Percentiles rank a stretch among this genome's conserved stretches.
phyloP scores from a whole-genome alignment of 2,113 vertebrate species.

The Chaetodon trifascialis region DNA sequence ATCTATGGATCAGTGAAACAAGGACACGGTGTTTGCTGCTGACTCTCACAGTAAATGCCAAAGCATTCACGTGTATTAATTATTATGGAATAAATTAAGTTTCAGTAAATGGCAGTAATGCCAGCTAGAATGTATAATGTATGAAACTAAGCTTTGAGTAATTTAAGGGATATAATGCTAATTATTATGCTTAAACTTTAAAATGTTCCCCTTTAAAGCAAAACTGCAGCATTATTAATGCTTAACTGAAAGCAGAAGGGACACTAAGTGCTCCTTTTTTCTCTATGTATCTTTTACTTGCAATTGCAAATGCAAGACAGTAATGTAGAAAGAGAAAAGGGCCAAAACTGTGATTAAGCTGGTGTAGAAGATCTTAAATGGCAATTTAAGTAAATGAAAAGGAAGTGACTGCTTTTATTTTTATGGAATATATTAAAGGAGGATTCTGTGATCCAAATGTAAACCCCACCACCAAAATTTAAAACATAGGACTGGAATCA shows the following conservation, averaged over 20 bases:
- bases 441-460: neutral
- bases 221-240: neutral
- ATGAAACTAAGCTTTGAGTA: neutral
- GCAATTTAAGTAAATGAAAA: neutral
- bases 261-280: neutral
- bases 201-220: neutral
- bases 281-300: neutral
- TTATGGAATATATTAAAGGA: neutral
- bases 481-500: neutral
- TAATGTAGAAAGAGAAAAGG: neutral
- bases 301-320: neutral
- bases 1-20: slow-evolving; percentile 21
- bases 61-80: neutral
- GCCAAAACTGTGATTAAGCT: neutral
- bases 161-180: neutral
- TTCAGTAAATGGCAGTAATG: neutral
- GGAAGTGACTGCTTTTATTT: neutral
- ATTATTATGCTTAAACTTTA: neutral
- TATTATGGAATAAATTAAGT: neutral
- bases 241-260: neutral
- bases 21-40: neutral
- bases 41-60: neutral
- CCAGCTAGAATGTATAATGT: neutral
- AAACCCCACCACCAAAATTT: neutral
- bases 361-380: neutral